Evolutionary conservation across 2,888 invertebrate genomes (phyloP), one percentile per base, ranked within the genome.

Genomic region (Eumerus sabulonum): DNA sequence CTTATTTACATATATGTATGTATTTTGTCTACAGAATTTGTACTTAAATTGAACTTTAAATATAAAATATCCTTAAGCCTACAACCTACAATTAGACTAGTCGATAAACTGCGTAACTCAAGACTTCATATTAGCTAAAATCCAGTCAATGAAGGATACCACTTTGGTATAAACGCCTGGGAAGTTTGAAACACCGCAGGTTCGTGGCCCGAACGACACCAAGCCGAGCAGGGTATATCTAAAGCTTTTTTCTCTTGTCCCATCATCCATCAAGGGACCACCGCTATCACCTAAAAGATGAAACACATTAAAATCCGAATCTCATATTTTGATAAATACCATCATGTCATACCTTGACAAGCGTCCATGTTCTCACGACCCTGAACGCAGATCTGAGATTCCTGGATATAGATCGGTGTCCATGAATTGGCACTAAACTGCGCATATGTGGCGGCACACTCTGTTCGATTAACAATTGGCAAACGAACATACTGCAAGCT

Each of bases 131-230:
- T 83, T 86, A 27, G 85, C 82, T 16, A 86, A 70, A 44, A 90
- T 90, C 90, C 90, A 90, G 42, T 87, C 85, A 71, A 88, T 83
- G 70, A 86, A 89, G 40, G 87, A 85, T 17, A 86, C 85, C 7
- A 90, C 87, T 13, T 87, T 86, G 12, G 90, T 90, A 71, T 90
- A 90, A 0, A 90, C 88, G 5, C 89, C 90, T 0, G 90, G 90
- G 50, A 86, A 85, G 19, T 86, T 84, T 0, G 86, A 84, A 0
- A 88, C 86, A 4, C 90, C 88, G 64, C 88, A 89, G 0, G 85
- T 83, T 12, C 86, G 84, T 3, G 88, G 88, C 0, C 89, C 89
- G 82, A 88, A 89, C 1, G 88, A 87, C 1, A 88, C 87, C 38
- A 87, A 84, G 1, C 88, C 88, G 0, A 88, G 76, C 1, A 88